These are phyloP conservation scores for Rachycentron canadum DNA, from an alignment of 2,797 vertebrate genomes.

Conservation along the genomic window DNA sequence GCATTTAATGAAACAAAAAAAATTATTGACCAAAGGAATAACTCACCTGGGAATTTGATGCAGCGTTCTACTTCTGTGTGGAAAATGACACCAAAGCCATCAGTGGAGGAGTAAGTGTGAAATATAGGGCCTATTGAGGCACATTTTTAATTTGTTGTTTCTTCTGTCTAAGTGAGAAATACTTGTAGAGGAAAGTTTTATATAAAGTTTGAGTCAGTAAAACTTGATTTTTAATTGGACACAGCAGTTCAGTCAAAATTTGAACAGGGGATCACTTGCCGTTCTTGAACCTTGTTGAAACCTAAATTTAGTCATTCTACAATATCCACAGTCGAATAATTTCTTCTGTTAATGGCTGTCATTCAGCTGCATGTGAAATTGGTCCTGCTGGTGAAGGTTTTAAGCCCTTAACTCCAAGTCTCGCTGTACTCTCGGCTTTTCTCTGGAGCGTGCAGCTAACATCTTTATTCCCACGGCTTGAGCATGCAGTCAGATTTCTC, in stretches of 20 bases:
- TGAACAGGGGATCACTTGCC: background rate
- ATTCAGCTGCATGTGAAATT: constrained; percentile 53
- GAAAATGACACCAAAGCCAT: constrained; percentile 25
- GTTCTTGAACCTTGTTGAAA: constrained; percentile 22
- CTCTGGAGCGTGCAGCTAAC: constrained; percentile 51
- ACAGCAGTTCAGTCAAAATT: constrained; percentile 13
- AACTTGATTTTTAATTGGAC: constrained; percentile 8
- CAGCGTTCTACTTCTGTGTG: constrained; percentile 7
- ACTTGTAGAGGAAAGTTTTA: background rate
- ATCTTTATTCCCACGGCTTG: constrained; percentile 64
- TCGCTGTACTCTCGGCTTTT: constrained; percentile 45
- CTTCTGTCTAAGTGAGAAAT: background rate
- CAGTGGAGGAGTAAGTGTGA: constrained; percentile 36
- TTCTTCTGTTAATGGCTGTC: constrained; percentile 33
- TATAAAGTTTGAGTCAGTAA: background rate
- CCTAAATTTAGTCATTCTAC: constrained; percentile 1
- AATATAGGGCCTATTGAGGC: constrained; percentile 4
- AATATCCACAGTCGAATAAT: constrained; percentile 18
- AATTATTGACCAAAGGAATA: background rate
- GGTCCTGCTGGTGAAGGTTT: constrained; percentile 40
- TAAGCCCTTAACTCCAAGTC: constrained; percentile 65
- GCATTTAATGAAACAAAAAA: constrained; percentile 8
- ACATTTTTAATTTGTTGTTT: background rate
- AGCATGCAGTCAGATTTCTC: constrained; percentile 64
- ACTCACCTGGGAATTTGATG: background rate